Evolutionary conservation across 2,113 vertebrate species (phyloP), one percentile per base, ranked within the genome.

Genomic region (Poeciliopsis retropinna): DNA sequence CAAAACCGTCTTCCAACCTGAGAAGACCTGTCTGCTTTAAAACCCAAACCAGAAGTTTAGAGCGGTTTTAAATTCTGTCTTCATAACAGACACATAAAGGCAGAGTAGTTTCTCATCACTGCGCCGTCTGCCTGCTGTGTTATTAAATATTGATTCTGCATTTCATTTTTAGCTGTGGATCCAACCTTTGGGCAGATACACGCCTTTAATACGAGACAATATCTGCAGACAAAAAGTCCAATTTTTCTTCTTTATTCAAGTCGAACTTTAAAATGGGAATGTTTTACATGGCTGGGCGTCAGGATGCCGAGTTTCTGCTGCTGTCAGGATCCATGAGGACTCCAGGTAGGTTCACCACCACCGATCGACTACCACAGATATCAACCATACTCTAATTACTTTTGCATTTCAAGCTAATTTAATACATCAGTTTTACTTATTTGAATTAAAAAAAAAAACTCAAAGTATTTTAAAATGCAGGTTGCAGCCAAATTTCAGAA

Each of bases 121-220:
- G 82, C 86, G 64, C 30, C 60, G 75, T 78, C 67, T 75, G 75
- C 73, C 71, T 68, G 61, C 70, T 80, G 69, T 73, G 70, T 88
- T 93, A 92, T 93, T 92, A 92, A 90, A 91, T 91, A 92, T 93
- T 91, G 91, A 93, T 91, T 89, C 75, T 68, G 64, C 60, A 78
- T 76, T 89, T 91, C 69, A 87, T 70, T 67, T 60, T 64, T 67
- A 80, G 44, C 75, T 70, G 75, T 75, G 73, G 83, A 86, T 74
- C 70, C 60, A 44, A 60, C 71, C 72, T 63, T 63, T 76, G 65
- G 85, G 69, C 75, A 64, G 84, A 79, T 82, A 89, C 80, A 83
- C 61, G 81, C 71, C 79, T 70, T 34, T 80, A 83, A 85, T 86
- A 83, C 64, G 27, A 79, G 65, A 85, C 64, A 70, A 79, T 57